Evolutionary conservation across 2,888 invertebrate genomes (phyloP).

Genomic region (Netelia melanura): DNA sequence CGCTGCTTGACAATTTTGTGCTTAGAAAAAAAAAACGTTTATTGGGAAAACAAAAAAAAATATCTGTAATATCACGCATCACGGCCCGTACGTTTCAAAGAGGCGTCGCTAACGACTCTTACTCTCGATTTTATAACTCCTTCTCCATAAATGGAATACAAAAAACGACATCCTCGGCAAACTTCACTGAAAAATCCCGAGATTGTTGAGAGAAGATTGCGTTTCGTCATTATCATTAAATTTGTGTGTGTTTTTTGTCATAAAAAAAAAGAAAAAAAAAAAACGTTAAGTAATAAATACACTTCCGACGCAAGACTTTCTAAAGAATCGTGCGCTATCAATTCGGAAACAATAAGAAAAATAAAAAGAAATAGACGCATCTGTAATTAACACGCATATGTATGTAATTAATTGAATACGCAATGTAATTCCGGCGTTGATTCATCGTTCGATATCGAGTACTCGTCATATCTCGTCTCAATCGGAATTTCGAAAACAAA

Average conservation of each 20-base stretch:
- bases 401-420: conserved; percentile 62
- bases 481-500: conserved; percentile 32
- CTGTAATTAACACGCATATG: conserved; percentile 65
- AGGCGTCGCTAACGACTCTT: conserved; percentile 44
- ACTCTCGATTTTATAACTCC: conserved; percentile 63
- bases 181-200: conserved; percentile 9
- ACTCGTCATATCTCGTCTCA: conserved; percentile 52
- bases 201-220: conserved; percentile 26
- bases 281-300: conserved; percentile 7
- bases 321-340: conserved; percentile 52
- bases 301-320: conserved; percentile 52
- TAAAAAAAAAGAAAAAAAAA: background rate
- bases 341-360: conserved; percentile 35
- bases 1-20: conserved; percentile 63
- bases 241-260: conserved; percentile 29
- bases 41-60: conserved; percentile 9
- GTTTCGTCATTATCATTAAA: conserved; percentile 38
- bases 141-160: conserved; percentile 37
- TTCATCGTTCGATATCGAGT: conserved; percentile 63
- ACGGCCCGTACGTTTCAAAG: conserved; percentile 5
- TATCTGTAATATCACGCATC: conserved; percentile 29
- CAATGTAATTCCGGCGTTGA: conserved; percentile 55
- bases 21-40: conserved; percentile 45
- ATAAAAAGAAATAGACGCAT: conserved; percentile 45
- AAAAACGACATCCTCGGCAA: conserved; percentile 4